phyloP scores from a whole-genome alignment of 2,888 invertebrate species.

The Eupelmus urozonus region DNA sequence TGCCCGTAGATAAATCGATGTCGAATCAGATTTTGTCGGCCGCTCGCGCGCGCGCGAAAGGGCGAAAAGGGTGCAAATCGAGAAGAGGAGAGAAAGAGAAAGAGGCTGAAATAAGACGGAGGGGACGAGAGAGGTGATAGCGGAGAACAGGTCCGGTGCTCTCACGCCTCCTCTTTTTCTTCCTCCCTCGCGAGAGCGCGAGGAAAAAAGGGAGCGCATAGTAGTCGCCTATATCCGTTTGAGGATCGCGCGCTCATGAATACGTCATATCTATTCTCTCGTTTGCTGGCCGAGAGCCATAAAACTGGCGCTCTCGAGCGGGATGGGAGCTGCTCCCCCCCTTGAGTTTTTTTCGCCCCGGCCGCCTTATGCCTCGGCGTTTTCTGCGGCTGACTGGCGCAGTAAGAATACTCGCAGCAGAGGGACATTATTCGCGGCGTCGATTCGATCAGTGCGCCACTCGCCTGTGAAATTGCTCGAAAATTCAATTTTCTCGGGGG shows the following conservation, averaged over 20 bases:
- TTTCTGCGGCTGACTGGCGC: not conserved
- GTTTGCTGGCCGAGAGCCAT: slow-evolving; percentile 31
- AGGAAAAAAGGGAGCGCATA: not conserved
- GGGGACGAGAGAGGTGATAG: slow-evolving; percentile 73
- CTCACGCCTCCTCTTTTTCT: slow-evolving; percentile 69
- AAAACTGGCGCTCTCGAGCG: slow-evolving; percentile 8
- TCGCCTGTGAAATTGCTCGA: slow-evolving; percentile 44
- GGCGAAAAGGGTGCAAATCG: slow-evolving; percentile 59
- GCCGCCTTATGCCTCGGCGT: slow-evolving; percentile 20
- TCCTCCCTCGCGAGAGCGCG: not conserved
- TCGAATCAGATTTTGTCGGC: slow-evolving; percentile 75
- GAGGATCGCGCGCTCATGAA: slow-evolving; percentile 69
- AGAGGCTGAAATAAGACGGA: not conserved
- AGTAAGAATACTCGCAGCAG: no score
- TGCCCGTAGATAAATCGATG: slow-evolving; percentile 74
- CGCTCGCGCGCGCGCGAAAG: slow-evolving; percentile 57
- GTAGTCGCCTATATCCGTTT: slow-evolving; percentile 66
- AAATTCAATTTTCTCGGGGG: slow-evolving; percentile 29
- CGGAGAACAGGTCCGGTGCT: slow-evolving; percentile 75
- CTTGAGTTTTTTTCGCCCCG: not conserved
- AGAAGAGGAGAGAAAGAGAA: slow-evolving; percentile 30
- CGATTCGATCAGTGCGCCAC: not conserved
- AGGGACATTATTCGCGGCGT: slow-evolving; percentile 19
- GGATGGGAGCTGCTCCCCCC: not conserved
- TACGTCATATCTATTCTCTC: slow-evolving; percentile 71